A percentile compares a stretch with the other conserved stretches of the same genome.
Evolutionary conservation across 2,888 invertebrate genomes (phyloP).

Genomic region (Hydriomena furcata): DNA sequence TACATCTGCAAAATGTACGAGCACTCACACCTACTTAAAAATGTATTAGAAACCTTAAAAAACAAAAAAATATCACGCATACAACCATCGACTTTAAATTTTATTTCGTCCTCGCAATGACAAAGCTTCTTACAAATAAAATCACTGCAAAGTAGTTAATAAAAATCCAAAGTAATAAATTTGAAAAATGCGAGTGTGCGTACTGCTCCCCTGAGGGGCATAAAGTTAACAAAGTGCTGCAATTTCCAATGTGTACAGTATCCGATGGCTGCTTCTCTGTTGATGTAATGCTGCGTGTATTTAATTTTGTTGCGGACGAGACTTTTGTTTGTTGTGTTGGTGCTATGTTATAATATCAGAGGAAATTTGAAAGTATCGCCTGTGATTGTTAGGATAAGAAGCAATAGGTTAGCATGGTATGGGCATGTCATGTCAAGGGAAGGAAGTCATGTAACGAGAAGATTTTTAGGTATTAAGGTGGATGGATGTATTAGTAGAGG

Average conservation of each 20-base stretch:
- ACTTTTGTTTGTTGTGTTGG: not conserved
- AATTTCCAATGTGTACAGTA: conserved; percentile 65
- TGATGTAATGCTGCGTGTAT: conserved; percentile 27
- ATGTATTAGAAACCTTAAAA: too few relatives aligned
- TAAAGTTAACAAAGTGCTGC: conserved; percentile 68
- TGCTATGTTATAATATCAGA: too few relatives aligned
- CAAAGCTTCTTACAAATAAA: conserved; percentile 29
- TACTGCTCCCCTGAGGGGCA: conserved; percentile 54
- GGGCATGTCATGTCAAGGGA: too few relatives aligned
- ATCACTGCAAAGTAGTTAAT: conserved; percentile 34
- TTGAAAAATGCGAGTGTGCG: conserved; percentile 52
- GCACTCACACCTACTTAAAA: too few relatives aligned
- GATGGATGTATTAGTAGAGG: too few relatives aligned
- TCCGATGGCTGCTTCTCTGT: conserved; percentile 56
- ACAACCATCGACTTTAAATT: not conserved
- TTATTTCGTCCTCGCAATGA: conserved; percentile 15
- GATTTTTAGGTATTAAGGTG: too few relatives aligned
- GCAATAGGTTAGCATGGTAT: too few relatives aligned
- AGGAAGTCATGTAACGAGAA: too few relatives aligned
- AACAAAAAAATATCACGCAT: too few relatives aligned
- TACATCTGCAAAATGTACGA: too few relatives aligned
- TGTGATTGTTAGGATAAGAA: too few relatives aligned
- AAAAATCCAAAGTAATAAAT: conserved; percentile 47
- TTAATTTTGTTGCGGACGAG: conserved; percentile 3
- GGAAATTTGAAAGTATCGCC: not conserved